phyloP scores from a whole-genome alignment of 2,113 vertebrate genomes.

The Bothrops jararaca region DNA sequence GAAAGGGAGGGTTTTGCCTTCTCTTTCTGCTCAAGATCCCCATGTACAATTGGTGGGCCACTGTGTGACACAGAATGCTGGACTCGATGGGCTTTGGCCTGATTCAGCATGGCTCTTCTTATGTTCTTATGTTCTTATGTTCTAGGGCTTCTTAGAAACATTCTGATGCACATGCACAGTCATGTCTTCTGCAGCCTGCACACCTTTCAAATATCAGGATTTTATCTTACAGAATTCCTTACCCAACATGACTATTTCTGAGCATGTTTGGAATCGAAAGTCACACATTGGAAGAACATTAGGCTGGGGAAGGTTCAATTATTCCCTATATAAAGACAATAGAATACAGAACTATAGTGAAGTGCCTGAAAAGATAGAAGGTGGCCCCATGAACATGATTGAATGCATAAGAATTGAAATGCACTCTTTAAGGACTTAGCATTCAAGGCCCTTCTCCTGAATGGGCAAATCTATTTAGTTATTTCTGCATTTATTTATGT shows the following conservation, averaged over 20 bases:
- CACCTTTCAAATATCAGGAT: background rate
- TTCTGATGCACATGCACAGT: background rate
- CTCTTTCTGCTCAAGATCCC: too few relatives aligned
- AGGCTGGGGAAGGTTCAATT: background rate
- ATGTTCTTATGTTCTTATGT: too few relatives aligned
- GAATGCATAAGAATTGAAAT: background rate
- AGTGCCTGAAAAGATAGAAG: background rate
- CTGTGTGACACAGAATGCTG: too few relatives aligned
- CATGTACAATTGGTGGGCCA: too few relatives aligned
- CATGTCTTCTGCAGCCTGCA: background rate
- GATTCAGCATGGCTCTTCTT: too few relatives aligned
- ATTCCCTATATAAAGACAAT: background rate
- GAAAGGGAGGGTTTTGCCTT: too few relatives aligned
- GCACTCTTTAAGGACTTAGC: background rate
- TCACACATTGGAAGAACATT: background rate
- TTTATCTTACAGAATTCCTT: background rate
- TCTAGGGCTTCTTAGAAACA: background rate
- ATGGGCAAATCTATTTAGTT: background rate
- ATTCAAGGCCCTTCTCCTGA: background rate
- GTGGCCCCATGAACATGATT: background rate
- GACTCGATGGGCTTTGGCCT: too few relatives aligned
- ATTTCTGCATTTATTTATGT: background rate
- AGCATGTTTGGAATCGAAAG: background rate
- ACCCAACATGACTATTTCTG: background rate
- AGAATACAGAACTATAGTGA: background rate